These are phyloP conservation scores for Dendroctonus ponderosae DNA, from an alignment of 1,140 invertebrate species.

Conservation along the genomic window DNA sequence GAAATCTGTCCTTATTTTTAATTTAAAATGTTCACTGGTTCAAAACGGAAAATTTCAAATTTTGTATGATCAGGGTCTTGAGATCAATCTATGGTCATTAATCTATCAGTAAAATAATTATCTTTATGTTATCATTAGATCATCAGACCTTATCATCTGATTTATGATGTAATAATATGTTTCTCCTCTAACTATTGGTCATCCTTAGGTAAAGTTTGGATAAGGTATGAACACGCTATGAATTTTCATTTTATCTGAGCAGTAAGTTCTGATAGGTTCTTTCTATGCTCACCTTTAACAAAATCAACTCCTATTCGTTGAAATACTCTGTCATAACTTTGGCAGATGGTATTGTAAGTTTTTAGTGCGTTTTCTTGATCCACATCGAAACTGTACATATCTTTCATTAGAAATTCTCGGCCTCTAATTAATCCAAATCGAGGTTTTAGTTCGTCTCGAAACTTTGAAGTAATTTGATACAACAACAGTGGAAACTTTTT, in stretches of 20 bases:
- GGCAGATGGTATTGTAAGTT: conserved; percentile 70
- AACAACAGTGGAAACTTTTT: conserved; percentile 70
- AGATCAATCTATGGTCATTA: no score
- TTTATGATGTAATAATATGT: no score
- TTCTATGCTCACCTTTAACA: conserved; percentile 57
- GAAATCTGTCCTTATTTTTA: no score
- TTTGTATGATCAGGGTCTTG: no score
- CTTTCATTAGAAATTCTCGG: conserved; percentile 92
- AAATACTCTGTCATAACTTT: conserved; percentile 70
- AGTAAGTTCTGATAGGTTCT: neutral
- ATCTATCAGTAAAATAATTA: no score
- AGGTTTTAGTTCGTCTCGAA: conserved; percentile 83
- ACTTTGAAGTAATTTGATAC: conserved; percentile 87
- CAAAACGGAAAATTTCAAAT: no score
- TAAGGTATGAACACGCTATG: neutral
- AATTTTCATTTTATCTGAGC: neutral
- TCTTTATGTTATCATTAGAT: no score
- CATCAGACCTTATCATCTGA: no score
- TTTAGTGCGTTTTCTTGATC: conserved; percentile 57
- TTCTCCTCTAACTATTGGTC: no score
- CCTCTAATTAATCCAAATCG: conserved; percentile 76
- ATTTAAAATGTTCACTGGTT: no score
- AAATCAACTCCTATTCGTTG: conserved; percentile 61
- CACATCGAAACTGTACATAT: conserved; percentile 86
- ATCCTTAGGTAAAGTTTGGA: neutral